A percentile compares a stretch with the other conserved stretches of the same genome.
phyloP scores from a whole-genome alignment of 2,888 invertebrate genomes.

The Norana najaformis region DNA sequence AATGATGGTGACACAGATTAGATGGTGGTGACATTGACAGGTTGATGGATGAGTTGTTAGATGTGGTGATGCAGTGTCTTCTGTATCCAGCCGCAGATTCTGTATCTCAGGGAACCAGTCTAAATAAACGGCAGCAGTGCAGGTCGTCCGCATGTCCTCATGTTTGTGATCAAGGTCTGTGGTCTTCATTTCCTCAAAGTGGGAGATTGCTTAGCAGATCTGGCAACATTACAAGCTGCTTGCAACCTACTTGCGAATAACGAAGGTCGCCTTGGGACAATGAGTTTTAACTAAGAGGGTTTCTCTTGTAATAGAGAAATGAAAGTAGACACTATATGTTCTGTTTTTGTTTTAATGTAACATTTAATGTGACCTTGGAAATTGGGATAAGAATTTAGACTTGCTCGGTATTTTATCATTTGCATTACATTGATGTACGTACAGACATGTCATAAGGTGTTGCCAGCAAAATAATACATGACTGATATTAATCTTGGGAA shows the following conservation, averaged over 20 bases:
- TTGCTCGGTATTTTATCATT: too few species aligned
- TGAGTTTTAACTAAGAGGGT: too few species aligned
- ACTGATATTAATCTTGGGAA: not conserved
- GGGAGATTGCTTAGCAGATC: not conserved
- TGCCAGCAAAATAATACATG: not conserved
- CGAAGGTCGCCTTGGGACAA: not conserved
- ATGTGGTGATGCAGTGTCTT: constrained; percentile 15
- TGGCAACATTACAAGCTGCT: not conserved
- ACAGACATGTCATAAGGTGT: too few species aligned
- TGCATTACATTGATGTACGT: too few species aligned
- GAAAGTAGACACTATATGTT: not conserved
- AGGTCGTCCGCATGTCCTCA: not conserved
- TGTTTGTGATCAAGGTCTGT: not conserved
- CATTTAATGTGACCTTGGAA: not conserved
- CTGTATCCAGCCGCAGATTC: not conserved
- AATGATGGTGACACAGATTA: not conserved
- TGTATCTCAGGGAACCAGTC: not conserved
- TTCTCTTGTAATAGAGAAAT: not conserved
- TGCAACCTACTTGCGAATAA: not conserved
- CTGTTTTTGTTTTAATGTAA: not conserved
- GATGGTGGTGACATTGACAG: not conserved
- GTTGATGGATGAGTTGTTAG: not conserved
- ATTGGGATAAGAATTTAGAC: not conserved
- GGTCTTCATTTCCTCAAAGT: not conserved
- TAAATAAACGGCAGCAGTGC: not conserved